Evolutionary conservation across 2,113 vertebrate genomes (phyloP).

Genomic region (Rhynchomys soricoides): DNA sequence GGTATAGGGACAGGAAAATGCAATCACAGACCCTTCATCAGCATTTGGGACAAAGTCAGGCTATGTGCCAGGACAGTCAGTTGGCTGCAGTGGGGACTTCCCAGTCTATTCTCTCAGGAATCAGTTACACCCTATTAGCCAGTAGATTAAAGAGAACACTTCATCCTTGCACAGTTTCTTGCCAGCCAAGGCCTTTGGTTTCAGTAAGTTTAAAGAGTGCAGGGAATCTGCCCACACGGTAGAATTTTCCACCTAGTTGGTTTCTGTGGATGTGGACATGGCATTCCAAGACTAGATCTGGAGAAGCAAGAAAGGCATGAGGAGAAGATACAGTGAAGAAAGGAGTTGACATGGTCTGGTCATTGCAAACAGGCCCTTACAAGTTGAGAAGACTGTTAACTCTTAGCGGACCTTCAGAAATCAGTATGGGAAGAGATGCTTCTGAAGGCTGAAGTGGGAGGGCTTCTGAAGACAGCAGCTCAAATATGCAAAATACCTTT

Average conservation of each 20-base stretch:
- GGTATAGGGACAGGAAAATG: neutral
- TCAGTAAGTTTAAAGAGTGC: neutral
- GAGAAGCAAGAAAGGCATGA: neutral
- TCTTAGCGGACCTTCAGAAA: neutral
- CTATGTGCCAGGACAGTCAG: neutral
- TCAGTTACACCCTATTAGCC: neutral
- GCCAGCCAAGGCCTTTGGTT: neutral
- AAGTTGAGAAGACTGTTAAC: neutral
- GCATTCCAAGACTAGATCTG: neutral
- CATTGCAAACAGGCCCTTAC: too few relatives aligned
- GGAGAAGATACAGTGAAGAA: neutral
- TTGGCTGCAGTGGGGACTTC: neutral
- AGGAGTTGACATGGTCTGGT: accelerated
- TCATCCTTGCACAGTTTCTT: neutral
- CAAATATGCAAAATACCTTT: accelerated
- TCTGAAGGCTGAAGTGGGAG: neutral
- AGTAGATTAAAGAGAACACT: neutral
- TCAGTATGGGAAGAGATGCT: neutral
- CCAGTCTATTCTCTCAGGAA: accelerated
- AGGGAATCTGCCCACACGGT: accelerated
- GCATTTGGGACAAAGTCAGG: neutral
- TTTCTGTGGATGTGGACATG: neutral
- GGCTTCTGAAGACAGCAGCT: accelerated
- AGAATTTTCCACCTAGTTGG: neutral
- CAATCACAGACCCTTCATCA: neutral